These are phyloP conservation scores for Bradypodion ventrale DNA, from an alignment of 2,797 vertebrate species.

Conservation along the genomic window DNA sequence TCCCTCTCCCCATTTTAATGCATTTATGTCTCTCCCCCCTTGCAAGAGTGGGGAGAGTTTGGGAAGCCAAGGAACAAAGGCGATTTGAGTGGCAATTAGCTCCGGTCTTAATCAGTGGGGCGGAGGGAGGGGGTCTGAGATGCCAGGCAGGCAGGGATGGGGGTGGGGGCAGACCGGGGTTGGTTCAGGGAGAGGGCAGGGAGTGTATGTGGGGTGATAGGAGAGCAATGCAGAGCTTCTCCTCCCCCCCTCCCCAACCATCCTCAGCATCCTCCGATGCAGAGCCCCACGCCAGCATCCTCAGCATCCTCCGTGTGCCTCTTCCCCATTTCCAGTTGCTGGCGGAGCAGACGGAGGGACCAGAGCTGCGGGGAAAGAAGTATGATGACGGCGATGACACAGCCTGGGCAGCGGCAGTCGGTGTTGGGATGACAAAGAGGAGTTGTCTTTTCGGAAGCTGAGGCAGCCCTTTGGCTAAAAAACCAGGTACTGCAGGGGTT, in stretches of 20 bases:
- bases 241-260: too few species aligned
- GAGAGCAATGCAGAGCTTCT: too few species aligned
- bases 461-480: neutral
- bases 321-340: neutral
- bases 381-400: too few species aligned
- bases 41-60: neutral
- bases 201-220: too few species aligned
- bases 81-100: too few species aligned
- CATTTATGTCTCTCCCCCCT: neutral
- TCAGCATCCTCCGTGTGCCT: neutral
- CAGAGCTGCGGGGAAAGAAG: neutral
- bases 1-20: neutral
- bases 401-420: neutral
- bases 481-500: too few species aligned
- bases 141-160: neutral
- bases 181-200: too few species aligned
- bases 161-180: neutral
- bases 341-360: neutral
- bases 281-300: too few species aligned
- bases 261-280: too few species aligned
- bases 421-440: slow-evolving; percentile 35
- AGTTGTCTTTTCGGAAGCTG: slow-evolving; percentile 35
- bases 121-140: too few species aligned
- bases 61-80: too few species aligned
- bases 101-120: too few species aligned